Evolutionary conservation across 2,888 invertebrate genomes (phyloP).

Genomic region (Hoplodrina blanda): DNA sequence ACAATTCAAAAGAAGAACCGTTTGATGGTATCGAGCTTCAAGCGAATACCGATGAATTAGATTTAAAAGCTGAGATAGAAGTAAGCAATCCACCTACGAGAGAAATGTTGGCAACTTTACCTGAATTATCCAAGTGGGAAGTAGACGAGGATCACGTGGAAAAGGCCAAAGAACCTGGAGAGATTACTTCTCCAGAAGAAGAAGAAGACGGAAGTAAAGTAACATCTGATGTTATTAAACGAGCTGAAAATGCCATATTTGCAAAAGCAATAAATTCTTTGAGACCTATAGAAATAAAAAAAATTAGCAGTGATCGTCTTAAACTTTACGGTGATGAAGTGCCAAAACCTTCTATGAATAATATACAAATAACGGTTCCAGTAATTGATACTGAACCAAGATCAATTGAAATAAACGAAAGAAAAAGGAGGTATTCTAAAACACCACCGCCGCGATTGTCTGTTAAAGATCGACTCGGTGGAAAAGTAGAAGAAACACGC

Average conservation of each 20-base stretch:
- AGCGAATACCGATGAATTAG: slow-evolving; percentile 89
- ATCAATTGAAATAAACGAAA: slow-evolving; percentile 87
- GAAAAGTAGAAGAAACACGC: slow-evolving; percentile 92
- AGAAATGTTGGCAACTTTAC: slow-evolving; percentile 93
- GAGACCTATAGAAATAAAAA: slow-evolving; percentile 94
- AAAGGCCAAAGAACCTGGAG: slow-evolving; percentile 86
- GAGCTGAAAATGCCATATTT: slow-evolving; percentile 97
- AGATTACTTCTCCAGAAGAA: slow-evolving; percentile 85
- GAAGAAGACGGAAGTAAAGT: slow-evolving; percentile 92
- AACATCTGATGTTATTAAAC: slow-evolving; percentile 96
- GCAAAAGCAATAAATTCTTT: slow-evolving; percentile 96
- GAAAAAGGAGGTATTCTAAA: slow-evolving; percentile 83
- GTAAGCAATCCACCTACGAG: slow-evolving; percentile 75
- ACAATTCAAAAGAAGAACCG: slow-evolving; percentile 85
- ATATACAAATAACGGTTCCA: slow-evolving; percentile 91
- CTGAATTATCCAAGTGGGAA: slow-evolving; percentile 97
- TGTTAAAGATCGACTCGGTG: slow-evolving; percentile 95
- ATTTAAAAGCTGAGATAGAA: slow-evolving; percentile 89
- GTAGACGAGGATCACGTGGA: slow-evolving; percentile 91
- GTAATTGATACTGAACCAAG: slow-evolving; percentile 83
- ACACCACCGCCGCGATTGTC: slow-evolving; percentile 92
- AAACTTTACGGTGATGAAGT: slow-evolving; percentile 91
- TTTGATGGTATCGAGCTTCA: slow-evolving; percentile 91
- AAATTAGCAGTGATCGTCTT: slow-evolving; percentile 93
- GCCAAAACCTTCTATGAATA: slow-evolving; percentile 82